Conservation (phyloP, 1,140 invertebrate genomes). For the Grapholita molesta region DNA sequence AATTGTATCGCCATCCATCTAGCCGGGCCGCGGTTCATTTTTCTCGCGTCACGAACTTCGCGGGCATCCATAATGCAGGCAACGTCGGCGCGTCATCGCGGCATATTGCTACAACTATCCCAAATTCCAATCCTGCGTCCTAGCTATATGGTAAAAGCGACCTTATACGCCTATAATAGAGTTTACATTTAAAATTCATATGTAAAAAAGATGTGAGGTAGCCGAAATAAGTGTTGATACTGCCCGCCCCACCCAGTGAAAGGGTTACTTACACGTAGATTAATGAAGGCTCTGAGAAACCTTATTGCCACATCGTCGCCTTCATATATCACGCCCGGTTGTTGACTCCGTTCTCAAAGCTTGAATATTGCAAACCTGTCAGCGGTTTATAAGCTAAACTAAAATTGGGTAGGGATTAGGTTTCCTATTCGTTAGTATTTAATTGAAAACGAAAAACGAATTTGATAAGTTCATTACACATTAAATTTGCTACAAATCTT, state of each 20-base stretch:
- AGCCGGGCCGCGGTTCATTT: conserved; percentile 61
- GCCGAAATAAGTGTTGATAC: neutral
- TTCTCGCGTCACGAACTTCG: conserved; percentile 71
- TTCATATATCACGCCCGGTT: conserved; percentile 12
- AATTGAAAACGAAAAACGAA: no score
- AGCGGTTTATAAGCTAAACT: neutral
- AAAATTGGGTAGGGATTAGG: no score
- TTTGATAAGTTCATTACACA: no score
- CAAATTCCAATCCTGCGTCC: conserved; percentile 17
- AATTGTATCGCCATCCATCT: conserved; percentile 57
- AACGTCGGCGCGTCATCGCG: conserved; percentile 69
- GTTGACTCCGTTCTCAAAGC: neutral
- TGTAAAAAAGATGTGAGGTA: neutral
- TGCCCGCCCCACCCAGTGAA: neutral
- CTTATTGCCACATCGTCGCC: conserved; percentile 13
- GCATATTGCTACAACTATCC: conserved; percentile 53
- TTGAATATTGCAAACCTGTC: neutral
- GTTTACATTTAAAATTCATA: neutral
- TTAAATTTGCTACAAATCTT: no score
- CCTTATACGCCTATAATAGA: conserved; percentile 22
- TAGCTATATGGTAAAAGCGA: conserved; percentile 47
- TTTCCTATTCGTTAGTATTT: no score
- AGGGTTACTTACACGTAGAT: conserved; percentile 14
- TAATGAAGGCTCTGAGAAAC: conserved; percentile 8
- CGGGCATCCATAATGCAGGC: conserved; percentile 71